A percentile compares a stretch with the other conserved stretches of the same genome.
phyloP scores from a whole-genome alignment of 30 jellyfish, hydroid and myxozoan genomes.

The Sanderia malayensis region DNA sequence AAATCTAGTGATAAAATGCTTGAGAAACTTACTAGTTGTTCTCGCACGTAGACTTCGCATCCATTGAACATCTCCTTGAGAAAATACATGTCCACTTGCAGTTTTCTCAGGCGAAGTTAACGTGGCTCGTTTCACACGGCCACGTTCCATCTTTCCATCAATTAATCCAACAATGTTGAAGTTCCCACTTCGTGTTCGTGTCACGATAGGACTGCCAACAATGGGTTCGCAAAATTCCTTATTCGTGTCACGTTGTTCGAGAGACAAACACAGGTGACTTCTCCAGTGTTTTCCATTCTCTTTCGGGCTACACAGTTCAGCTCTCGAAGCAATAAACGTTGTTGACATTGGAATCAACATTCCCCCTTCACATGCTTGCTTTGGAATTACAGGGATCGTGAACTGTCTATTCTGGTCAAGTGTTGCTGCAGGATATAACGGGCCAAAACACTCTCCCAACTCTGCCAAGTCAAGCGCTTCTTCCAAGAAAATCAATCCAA shows the following conservation, averaged over 20 bases:
- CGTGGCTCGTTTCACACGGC: constrained; percentile 3
- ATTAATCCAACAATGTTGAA: constrained; percentile 32
- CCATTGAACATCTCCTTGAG: constrained; percentile 1
- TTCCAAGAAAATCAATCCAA: background rate
- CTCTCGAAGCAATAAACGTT: constrained; percentile 36
- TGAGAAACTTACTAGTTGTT: background rate
- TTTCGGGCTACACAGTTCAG: constrained; percentile 33
- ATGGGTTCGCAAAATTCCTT: constrained; percentile 12
- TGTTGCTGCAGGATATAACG: constrained; percentile 26
- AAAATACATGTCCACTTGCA: constrained; percentile 29
- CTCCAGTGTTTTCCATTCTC: constrained; percentile 5
- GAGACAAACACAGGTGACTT: constrained; percentile 24
- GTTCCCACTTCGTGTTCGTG: background rate
- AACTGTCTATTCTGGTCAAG: background rate
- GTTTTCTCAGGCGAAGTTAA: constrained; percentile 1
- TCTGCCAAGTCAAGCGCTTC: background rate
- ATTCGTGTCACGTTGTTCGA: constrained; percentile 3
- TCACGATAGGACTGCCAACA: constrained; percentile 40
- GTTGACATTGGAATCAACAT: constrained; percentile 2
- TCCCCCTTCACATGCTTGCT: constrained; percentile 20
- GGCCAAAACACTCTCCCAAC: constrained; percentile 16
- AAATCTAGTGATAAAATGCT: background rate
- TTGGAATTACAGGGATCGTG: constrained; percentile 34
- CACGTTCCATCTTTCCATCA: background rate
- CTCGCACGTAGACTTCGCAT: constrained; percentile 42